Evolutionary conservation across 2,888 invertebrate species (phyloP), one percentile per base, ranked within the genome.

Genomic region (Allolobophora icterica): DNA sequence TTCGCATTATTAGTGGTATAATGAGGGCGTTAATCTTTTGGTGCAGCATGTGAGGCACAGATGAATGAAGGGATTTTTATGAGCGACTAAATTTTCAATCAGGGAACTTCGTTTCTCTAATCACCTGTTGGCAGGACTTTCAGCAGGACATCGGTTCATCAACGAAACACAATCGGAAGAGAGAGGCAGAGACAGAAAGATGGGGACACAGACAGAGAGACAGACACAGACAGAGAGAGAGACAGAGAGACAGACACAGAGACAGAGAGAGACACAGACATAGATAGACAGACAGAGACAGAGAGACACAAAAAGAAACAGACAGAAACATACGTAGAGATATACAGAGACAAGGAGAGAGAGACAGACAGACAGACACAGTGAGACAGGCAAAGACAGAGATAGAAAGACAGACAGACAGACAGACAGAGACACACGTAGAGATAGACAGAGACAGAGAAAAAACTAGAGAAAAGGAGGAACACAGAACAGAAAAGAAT

Each of bases 281-380:
- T 1, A 35, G 42, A 35, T 1, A 35, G 6, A 84, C 13, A 84
- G n/a, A 30, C 1, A 84, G 30, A 84, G 6, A 84, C 1, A 84
- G 84, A 30, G 8, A 21, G 84, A 6, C 13, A 30, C 6, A 84
- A 15, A 84, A 30, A 84, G n/a, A 84, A 30, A 84, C n/a, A 84
- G 24, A 71, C 13, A 84, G 84, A 84, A 17, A 33, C 4, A 84
- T 1, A 84, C 17, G 33, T 1, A 33, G 40, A 30, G 30, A 89
- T 13, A 84, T 0, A 90, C 17, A 90, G 19, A 90, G 52, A 58
- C 5, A 71, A 71, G 71, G 15, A 90, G 90, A 90, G 42, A 90
- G 90, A 90, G 19, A 71, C 71, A 90, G 19, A 90, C 34, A 90
- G 3, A 58, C 71, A 58, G 90, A 52, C n/a, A 90, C 34, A 34